Evolutionary conservation across 2,888 invertebrate genomes (phyloP).

Genomic region (Blomia tropicalis): DNA sequence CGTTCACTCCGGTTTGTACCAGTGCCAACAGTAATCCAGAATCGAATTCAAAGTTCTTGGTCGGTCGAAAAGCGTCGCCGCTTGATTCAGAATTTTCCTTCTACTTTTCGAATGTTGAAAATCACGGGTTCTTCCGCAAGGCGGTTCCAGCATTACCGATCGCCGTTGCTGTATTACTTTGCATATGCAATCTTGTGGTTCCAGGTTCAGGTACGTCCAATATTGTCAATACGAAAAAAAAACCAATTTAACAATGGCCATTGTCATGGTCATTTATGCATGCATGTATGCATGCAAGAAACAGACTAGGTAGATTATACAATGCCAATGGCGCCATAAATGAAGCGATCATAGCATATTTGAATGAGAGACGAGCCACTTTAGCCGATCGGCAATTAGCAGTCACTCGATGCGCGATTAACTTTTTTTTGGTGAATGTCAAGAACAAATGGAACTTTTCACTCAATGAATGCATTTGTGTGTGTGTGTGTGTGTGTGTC

Average conservation of each 20-base stretch:
- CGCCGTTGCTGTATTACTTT: constrained; percentile 35
- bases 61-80: neutral
- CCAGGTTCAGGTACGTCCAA: constrained; percentile 33
- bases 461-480: neutral
- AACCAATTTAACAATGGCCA: neutral
- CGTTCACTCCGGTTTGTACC: neutral
- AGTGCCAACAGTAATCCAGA: neutral
- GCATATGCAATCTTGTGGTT: constrained; percentile 33
- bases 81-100: neutral
- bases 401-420: neutral
- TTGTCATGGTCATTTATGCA: too few species aligned
- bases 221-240: neutral
- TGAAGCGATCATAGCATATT: too few species aligned
- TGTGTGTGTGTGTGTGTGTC: neutral
- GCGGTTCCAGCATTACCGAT: constrained; percentile 41
- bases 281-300: too few species aligned
- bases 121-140: constrained; percentile 33
- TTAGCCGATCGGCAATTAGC: neutral
- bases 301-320: too few species aligned
- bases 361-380: neutral
- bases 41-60: neutral
- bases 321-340: too few species aligned
- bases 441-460: too few species aligned
- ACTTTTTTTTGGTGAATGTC: too few species aligned
- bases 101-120: constrained; percentile 9